Percentiles rank a stretch among this genome's conserved stretches.
Evolutionary conservation across 2,113 vertebrate genomes (phyloP).

Genomic region (Pampusana beccarii): DNA sequence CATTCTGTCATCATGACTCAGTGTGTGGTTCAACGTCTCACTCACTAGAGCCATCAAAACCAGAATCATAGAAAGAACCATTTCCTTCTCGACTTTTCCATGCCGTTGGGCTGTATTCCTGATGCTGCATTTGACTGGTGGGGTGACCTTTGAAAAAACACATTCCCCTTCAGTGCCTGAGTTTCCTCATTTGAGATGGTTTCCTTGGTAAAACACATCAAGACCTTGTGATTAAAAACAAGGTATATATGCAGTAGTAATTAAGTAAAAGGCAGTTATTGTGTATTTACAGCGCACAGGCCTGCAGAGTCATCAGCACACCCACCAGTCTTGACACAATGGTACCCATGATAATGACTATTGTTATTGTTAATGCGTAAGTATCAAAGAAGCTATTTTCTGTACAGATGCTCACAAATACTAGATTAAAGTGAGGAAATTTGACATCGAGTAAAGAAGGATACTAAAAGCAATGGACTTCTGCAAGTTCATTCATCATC

Average conservation of each 20-base stretch:
- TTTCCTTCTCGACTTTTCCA: constrained; percentile 18
- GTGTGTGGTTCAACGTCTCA: constrained; percentile 24
- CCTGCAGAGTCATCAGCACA: not conserved
- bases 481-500: not conserved
- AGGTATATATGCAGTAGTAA: not conserved
- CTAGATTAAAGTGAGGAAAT: not conserved
- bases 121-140: not conserved
- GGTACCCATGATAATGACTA: not conserved
- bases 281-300: not conserved
- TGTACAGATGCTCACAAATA: not conserved
- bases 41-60: constrained; percentile 22
- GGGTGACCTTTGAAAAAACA: not conserved
- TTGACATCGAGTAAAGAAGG: not conserved
- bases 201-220: not conserved
- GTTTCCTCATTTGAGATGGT: not conserved
- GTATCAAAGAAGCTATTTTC: not conserved
- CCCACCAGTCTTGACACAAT: not conserved
- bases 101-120: not conserved
- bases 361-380: not conserved
- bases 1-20: constrained; percentile 13
- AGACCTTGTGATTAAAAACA: not conserved
- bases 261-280: not conserved
- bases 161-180: not conserved
- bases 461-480: not conserved
- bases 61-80: not conserved